Percentiles rank a stretch among this genome's conserved stretches.
phyloP scores from a whole-genome alignment of 2,113 vertebrate genomes.

The Sphyrna mokarran region DNA sequence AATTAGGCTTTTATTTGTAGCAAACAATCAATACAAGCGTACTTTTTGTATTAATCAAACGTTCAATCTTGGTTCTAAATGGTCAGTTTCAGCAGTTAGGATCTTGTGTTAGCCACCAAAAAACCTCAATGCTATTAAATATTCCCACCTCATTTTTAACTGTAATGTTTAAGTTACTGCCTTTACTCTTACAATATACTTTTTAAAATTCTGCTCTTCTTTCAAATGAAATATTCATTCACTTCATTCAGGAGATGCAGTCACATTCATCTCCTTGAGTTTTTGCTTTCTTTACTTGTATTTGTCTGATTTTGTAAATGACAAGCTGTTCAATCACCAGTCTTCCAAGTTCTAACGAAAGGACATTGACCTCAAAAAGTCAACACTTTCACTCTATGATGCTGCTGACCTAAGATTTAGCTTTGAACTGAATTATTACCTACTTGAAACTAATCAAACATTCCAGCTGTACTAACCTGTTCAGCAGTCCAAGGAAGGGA shows the following conservation, averaged over 20 bases:
- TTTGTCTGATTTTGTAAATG: neutral
- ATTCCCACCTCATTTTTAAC: neutral
- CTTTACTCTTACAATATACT: neutral
- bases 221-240: neutral
- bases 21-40: neutral
- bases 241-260: no score
- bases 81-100: neutral
- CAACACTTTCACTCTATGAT: neutral
- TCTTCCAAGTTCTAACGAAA: neutral
- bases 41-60: neutral
- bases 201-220: neutral
- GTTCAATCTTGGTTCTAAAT: neutral
- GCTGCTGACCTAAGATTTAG: neutral
- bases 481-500: slow-evolving; percentile 91
- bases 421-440: neutral
- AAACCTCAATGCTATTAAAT: neutral
- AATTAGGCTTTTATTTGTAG: neutral
- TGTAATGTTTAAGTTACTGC: neutral
- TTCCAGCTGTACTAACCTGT: slow-evolving; percentile 62
- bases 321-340: neutral
- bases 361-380: neutral
- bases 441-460: neutral
- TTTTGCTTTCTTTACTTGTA: neutral
- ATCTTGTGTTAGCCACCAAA: neutral
- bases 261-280: neutral